Evolutionary conservation across 2,797 vertebrate species (phyloP).

Genomic region (Xerus rutilus): DNA sequence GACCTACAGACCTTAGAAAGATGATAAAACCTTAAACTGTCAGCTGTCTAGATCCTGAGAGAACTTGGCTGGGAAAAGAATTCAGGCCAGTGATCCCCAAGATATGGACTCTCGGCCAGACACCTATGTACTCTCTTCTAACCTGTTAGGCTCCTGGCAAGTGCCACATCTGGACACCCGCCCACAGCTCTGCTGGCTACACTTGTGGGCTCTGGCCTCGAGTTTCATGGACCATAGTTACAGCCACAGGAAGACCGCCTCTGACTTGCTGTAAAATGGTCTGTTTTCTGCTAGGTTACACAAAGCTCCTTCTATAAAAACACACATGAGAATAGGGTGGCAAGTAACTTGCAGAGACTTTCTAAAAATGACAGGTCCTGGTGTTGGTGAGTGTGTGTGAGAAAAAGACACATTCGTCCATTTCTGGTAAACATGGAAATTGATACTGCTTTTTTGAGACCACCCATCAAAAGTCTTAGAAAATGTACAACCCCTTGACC

Average conservation of each 20-base stretch:
- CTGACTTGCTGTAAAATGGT: neutral
- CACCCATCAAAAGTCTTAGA: neutral
- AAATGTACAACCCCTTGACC: neutral
- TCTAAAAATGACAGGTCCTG: conserved; percentile 6
- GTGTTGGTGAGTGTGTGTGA: neutral
- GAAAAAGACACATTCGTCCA: neutral
- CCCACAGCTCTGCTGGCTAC: rapidly evolving
- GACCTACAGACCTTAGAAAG: neutral
- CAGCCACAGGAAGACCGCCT: neutral
- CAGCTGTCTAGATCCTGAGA: neutral
- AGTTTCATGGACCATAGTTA: neutral
- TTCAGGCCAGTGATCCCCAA: neutral
- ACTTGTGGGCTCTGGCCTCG: neutral
- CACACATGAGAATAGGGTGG: neutral
- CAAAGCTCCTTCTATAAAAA: conserved; percentile 11
- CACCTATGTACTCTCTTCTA: neutral
- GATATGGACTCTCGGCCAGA: neutral
- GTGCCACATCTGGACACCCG: neutral
- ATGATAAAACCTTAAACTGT: neutral
- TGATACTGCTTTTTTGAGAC: conserved; percentile 14
- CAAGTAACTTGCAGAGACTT: conserved; percentile 38
- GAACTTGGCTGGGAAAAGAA: conserved; percentile 36
- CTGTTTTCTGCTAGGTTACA: neutral
- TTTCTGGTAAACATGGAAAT: conserved; percentile 9
- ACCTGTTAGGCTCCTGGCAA: neutral